A percentile compares a stretch with the other conserved stretches of the same genome.
phyloP scores from a whole-genome alignment of 1,140 invertebrate genomes.

The Aphidius gifuensis region DNA sequence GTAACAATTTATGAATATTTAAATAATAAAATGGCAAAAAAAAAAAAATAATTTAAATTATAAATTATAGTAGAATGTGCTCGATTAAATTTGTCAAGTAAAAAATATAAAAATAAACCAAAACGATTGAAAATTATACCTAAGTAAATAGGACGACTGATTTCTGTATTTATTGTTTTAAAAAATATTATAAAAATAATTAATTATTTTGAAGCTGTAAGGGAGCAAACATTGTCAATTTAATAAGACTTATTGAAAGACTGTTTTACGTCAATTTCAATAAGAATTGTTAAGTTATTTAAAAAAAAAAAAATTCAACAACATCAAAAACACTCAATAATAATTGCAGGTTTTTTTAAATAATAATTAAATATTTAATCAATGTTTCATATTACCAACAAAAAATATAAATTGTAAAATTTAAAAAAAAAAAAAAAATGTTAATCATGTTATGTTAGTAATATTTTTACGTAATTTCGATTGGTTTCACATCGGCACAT shows the following conservation, averaged over 20 bases:
- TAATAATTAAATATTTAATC: conserved; percentile 7
- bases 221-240: conserved; percentile 48
- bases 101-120: background rate
- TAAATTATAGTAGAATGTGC: too few relatives aligned
- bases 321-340: background rate
- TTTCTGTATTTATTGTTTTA: conserved; percentile 41
- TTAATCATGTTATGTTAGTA: too few relatives aligned
- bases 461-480: too few relatives aligned
- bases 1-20: conserved; percentile 14
- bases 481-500: background rate
- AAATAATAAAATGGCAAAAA: conserved; percentile 9
- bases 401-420: conserved; percentile 3
- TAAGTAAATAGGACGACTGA: conserved; percentile 40
- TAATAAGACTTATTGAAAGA: conserved; percentile 33
- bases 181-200: conserved; percentile 30
- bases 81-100: conserved; percentile 1
- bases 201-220: conserved; percentile 41
- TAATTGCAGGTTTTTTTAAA: conserved; percentile 2
- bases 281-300: conserved; percentile 40
- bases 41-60: background rate
- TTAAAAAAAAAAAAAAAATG: conserved; percentile 11
- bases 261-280: conserved; percentile 53
- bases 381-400: background rate
- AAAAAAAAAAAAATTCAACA: conserved; percentile 13
- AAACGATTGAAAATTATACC: conserved; percentile 22